A percentile compares a stretch with the other conserved stretches of the same genome.
These are phyloP conservation scores for Glaucopsyche alexis DNA, from an alignment of 2,888 invertebrate species.

Conservation along the genomic window DNA sequence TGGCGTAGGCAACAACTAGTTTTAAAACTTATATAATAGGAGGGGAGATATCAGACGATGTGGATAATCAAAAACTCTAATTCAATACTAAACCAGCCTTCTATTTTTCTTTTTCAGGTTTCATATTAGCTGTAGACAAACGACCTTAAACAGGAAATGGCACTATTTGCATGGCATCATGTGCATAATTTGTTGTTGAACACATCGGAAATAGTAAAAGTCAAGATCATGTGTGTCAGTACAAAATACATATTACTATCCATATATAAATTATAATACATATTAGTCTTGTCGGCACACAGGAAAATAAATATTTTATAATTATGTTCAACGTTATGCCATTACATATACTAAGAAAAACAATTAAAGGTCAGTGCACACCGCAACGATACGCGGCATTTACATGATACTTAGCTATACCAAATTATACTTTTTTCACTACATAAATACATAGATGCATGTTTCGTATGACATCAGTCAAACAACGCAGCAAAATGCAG, in stretches of 20 bases:
- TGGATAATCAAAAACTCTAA: too few relatives aligned
- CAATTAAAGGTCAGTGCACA: not conserved
- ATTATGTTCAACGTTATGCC: not conserved
- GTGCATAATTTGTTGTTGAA: not conserved
- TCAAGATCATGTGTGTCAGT: conserved; percentile 16
- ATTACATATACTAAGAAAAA: not conserved
- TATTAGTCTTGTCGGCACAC: not conserved
- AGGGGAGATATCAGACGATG: too few relatives aligned
- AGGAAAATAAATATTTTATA: not conserved
- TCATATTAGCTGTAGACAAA: not conserved
- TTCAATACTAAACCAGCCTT: too few relatives aligned
- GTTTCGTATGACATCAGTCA: too few relatives aligned
- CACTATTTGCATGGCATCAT: conserved; percentile 10
- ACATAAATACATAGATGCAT: too few relatives aligned
- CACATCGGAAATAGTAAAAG: conserved; percentile 29
- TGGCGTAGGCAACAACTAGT: too few relatives aligned
- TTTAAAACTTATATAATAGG: too few relatives aligned
- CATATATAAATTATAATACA: too few relatives aligned
- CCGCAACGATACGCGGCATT: too few relatives aligned
- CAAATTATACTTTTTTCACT: too few relatives aligned
- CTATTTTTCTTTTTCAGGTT: too few relatives aligned
- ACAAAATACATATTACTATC: conserved; percentile 8
- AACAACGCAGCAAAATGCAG: too few relatives aligned
- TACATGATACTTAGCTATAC: not conserved
- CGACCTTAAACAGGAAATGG: conserved; percentile 17